Percentiles rank a stretch among this genome's conserved stretches.
phyloP scores from a whole-genome alignment of 2,113 vertebrate genomes.

The Ochotona curzoniae region DNA sequence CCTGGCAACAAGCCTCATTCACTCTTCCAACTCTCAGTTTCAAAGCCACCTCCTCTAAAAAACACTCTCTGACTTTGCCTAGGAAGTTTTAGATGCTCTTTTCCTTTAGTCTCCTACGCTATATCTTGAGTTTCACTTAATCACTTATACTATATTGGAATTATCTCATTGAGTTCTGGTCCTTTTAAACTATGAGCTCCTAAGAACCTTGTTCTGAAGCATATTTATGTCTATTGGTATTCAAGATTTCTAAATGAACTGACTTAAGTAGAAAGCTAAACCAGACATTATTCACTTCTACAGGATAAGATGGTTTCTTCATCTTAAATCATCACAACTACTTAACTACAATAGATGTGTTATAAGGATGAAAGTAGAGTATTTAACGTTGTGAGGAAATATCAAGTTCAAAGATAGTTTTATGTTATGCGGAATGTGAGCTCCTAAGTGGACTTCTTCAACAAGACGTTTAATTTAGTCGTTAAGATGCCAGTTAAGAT shows the following conservation, averaged over 20 bases:
- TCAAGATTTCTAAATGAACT: slow-evolving; percentile 4
- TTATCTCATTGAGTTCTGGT: background rate
- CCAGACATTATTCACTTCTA: background rate
- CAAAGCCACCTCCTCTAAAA: slow-evolving; percentile 83
- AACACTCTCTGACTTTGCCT: background rate
- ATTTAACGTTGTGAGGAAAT: background rate
- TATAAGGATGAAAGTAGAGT: background rate
- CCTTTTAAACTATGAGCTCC: background rate
- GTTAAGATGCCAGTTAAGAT: no score
- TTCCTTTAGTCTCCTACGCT: background rate
- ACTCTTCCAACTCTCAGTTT: slow-evolving; percentile 71
- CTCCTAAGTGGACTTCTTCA: slow-evolving; percentile 5
- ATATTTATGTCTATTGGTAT: background rate
- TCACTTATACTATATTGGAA: background rate
- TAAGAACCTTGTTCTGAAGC: background rate
- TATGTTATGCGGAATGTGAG: background rate
- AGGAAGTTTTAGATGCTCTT: background rate
- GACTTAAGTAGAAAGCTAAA: slow-evolving; percentile 7
- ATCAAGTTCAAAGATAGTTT: background rate
- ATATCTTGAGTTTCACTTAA: background rate
- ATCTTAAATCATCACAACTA: background rate
- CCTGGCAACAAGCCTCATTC: background rate
- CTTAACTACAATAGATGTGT: background rate
- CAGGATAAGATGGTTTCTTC: background rate
- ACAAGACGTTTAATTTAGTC: no score